phyloP scores from a whole-genome alignment of 2,113 vertebrate genomes.

The Lethenteron reissneri region DNA sequence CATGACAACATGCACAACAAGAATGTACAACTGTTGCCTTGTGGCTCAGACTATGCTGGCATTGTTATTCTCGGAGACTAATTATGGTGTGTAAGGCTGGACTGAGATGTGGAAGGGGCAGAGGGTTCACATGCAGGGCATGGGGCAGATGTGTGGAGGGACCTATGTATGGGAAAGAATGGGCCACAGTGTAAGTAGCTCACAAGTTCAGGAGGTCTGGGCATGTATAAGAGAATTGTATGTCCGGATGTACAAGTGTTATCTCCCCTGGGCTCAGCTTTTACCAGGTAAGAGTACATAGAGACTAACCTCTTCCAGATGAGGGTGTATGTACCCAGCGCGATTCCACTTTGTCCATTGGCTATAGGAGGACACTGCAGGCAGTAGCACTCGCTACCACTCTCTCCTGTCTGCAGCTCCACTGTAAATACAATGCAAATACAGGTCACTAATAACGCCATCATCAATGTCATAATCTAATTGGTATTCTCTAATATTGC shows the following conservation, averaged over 20 bases:
- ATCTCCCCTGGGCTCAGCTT: too few relatives aligned
- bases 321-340: slow-evolving; percentile 57
- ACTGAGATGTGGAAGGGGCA: too few relatives aligned
- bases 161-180: too few relatives aligned
- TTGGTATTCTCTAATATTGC: too few relatives aligned
- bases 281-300: not conserved
- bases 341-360: slow-evolving; percentile 33
- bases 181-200: too few relatives aligned
- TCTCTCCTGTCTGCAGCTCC: slow-evolving; percentile 67
- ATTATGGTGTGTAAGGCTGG: not conserved
- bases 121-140: too few relatives aligned
- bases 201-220: too few relatives aligned
- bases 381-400: slow-evolving; percentile 78
- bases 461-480: too few relatives aligned
- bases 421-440: slow-evolving; percentile 22
- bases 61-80: not conserved
- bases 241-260: too few relatives aligned
- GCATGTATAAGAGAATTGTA: too few relatives aligned
- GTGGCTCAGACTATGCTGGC: not conserved
- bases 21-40: not conserved
- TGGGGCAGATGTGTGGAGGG: too few relatives aligned
- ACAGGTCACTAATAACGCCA: too few relatives aligned
- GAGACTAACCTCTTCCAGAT: slow-evolving; percentile 60
- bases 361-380: slow-evolving; percentile 43
- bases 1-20: not conserved